These are phyloP conservation scores for Catocala nupta DNA, from an alignment of 2,888 invertebrate genomes.

Conservation along the genomic window DNA sequence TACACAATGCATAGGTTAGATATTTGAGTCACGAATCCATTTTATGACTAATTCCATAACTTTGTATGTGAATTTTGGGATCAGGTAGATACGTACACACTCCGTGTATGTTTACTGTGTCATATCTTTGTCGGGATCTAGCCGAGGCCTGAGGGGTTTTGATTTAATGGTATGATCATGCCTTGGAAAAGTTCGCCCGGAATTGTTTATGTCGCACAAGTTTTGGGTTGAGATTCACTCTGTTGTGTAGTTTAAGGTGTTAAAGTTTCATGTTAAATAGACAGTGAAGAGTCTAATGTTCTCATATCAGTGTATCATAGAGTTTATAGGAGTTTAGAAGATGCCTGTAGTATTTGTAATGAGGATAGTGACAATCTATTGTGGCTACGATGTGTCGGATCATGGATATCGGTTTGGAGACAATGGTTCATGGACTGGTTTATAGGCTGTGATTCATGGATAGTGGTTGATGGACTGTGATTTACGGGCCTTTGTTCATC, in stretches of 20 bases:
- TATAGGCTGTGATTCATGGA: too few species aligned
- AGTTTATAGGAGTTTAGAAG: neutral
- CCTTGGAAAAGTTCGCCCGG: conserved; percentile 49
- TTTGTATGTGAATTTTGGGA: conserved; percentile 86
- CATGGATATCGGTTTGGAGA: too few species aligned
- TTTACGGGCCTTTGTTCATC: too few species aligned
- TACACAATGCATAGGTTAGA: conserved; percentile 79
- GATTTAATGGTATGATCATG: conserved; percentile 72
- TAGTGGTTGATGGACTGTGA: too few species aligned
- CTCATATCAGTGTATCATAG: neutral
- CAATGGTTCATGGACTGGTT: too few species aligned
- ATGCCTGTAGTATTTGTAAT: too few species aligned
- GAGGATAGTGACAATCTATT: too few species aligned
- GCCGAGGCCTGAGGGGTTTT: conserved; percentile 70
- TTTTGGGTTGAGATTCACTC: conserved; percentile 26
- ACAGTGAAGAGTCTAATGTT: conserved; percentile 4
- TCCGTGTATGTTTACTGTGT: conserved; percentile 76
- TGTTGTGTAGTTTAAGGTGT: conserved; percentile 17
- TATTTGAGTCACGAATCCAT: conserved; percentile 87
- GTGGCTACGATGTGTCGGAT: too few species aligned
- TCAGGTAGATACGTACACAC: conserved; percentile 71
- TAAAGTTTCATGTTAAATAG: conserved; percentile 12
- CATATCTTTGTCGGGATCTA: conserved; percentile 73
- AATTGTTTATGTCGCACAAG: conserved; percentile 46
- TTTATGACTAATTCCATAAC: conserved; percentile 88